phyloP scores from a whole-genome alignment of 2,888 invertebrate genomes.

The Liodrosophila aerea region DNA sequence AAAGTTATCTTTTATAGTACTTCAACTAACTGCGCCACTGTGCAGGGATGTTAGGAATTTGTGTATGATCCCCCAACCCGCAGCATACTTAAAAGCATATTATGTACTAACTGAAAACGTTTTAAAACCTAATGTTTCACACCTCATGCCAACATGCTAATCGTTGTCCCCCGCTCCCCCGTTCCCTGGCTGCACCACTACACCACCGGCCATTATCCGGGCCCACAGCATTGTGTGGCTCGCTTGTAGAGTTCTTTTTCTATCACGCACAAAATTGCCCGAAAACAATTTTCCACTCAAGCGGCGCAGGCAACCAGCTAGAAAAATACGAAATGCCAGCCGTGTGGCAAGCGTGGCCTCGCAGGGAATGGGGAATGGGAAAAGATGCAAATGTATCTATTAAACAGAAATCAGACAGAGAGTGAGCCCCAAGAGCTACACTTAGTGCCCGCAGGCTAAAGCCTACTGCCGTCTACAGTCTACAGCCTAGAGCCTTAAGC shows the following conservation, averaged over 20 bases:
- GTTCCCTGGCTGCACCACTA: neutral
- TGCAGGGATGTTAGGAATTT: conserved; percentile 20
- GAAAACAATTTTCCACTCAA: conserved; percentile 74
- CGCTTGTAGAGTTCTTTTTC: conserved; percentile 1
- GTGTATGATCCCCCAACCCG: neutral
- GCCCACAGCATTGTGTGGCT: conserved; percentile 4
- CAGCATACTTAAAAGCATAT: conserved; percentile 35
- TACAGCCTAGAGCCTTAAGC: neutral
- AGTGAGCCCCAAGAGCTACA: conserved; percentile 6
- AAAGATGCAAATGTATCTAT: conserved; percentile 73
- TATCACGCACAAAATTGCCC: conserved; percentile 63
- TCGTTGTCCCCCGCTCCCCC: conserved; percentile 22
- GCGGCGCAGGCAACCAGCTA: conserved; percentile 67
- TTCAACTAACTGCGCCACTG: no score
- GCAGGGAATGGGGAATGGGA: conserved; percentile 5
- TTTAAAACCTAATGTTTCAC: conserved; percentile 55
- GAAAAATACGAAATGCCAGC: conserved; percentile 71
- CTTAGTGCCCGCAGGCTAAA: neutral
- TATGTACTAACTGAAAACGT: conserved; percentile 53
- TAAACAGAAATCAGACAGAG: conserved; percentile 70
- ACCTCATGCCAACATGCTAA: conserved; percentile 51
- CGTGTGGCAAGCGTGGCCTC: conserved; percentile 19
- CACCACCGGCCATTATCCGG: neutral
- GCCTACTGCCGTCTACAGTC: neutral
- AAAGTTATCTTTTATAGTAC: no score